These are phyloP conservation scores for Sebastes matsubarae DNA, from an alignment of 2,797 vertebrate species.

Conservation along the genomic window DNA sequence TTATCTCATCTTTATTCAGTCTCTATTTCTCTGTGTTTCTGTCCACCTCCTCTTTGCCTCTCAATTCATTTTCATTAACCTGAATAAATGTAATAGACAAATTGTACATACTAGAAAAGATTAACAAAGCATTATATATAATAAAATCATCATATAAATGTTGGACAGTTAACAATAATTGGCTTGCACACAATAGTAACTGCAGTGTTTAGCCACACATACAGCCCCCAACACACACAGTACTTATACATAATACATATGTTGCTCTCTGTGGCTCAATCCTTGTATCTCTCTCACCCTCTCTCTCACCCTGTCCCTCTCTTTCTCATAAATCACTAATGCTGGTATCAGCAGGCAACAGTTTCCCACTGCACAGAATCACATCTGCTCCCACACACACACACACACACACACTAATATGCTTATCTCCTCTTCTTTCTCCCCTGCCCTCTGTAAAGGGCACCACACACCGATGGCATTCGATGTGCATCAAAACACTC, in stretches of 20 bases:
- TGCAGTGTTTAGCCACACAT: not conserved
- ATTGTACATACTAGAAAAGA: too few species aligned
- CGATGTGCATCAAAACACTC: not conserved
- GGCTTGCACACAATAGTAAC: not conserved
- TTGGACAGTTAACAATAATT: not conserved
- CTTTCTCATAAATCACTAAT: slow-evolving; percentile 54
- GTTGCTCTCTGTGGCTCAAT: slow-evolving; percentile 17
- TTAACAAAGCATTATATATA: not conserved
- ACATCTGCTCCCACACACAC: not conserved
- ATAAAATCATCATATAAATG: not conserved
- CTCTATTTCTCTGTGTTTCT: not conserved
- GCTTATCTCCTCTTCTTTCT: not conserved
- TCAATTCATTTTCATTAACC: not conserved
- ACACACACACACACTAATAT: not conserved
- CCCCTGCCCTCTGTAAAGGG: slow-evolving; percentile 30
- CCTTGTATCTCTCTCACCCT: slow-evolving; percentile 1
- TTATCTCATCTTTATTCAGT: not conserved
- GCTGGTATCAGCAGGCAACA: slow-evolving; percentile 34
- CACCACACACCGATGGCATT: not conserved
- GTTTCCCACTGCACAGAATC: slow-evolving; percentile 20
- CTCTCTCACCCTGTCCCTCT: not conserved
- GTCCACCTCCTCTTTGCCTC: not conserved
- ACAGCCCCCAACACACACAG: not conserved
- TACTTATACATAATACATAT: slow-evolving; percentile 7
- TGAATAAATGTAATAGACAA: not conserved